These are phyloP conservation scores for Sebastes diaconus DNA, from an alignment of 2,797 vertebrate genomes.

Conservation along the genomic window DNA sequence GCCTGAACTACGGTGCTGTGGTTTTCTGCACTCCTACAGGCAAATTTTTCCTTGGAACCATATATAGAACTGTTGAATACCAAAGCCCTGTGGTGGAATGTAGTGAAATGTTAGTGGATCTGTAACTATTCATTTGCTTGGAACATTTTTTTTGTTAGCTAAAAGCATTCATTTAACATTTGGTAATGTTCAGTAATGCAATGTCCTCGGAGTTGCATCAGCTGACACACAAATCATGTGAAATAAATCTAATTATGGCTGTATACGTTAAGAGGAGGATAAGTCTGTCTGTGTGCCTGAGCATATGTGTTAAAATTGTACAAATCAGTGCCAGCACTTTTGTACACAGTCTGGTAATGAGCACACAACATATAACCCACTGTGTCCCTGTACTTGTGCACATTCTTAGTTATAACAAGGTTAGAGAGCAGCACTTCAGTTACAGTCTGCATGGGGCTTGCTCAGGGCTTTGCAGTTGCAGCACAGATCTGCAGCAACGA, in stretches of 20 bases:
- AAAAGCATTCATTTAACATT: neutral
- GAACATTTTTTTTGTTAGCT: neutral
- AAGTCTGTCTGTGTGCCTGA: constrained; percentile 4
- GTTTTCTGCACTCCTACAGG: no score
- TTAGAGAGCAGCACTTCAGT: constrained; percentile 4
- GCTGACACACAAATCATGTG: constrained; percentile 12
- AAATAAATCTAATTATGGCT: constrained; percentile 27
- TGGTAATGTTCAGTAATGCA: no score
- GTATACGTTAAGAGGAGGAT: neutral
- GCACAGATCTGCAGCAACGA: neutral
- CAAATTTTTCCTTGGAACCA: no score
- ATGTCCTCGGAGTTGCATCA: neutral
- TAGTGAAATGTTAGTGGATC: neutral
- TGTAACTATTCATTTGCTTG: neutral
- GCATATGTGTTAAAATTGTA: constrained; percentile 13
- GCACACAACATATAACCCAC: neutral
- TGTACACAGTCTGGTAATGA: constrained; percentile 7
- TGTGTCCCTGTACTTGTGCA: constrained; percentile 19
- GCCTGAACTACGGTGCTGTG: no score
- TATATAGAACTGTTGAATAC: no score
- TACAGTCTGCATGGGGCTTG: constrained; percentile 2
- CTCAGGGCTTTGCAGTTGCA: neutral
- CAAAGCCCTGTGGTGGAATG: no score
- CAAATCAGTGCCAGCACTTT: constrained; percentile 9
- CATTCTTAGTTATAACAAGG: constrained; percentile 33